phyloP scores from a whole-genome alignment of 1,140 invertebrate species.

The Ptiloglossa arizonensis region DNA sequence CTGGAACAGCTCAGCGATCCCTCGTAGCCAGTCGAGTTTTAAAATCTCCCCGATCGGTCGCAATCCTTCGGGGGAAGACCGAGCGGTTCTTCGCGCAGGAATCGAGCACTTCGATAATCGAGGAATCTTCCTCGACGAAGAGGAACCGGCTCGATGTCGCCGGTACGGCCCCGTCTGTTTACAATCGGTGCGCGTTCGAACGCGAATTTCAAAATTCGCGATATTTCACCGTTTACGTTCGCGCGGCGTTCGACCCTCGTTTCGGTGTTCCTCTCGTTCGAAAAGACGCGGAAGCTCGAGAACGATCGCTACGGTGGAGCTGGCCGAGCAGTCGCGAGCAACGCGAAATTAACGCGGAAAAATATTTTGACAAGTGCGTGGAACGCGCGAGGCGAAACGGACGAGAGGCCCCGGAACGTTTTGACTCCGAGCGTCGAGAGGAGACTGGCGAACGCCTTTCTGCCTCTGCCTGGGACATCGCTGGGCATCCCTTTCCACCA shows the following conservation, averaged over 20 bases:
- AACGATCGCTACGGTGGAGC: too few species aligned
- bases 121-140: background rate
- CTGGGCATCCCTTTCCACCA: conserved; percentile 67
- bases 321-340: too few species aligned
- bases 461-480: conserved; percentile 60
- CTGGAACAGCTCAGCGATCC: conserved; percentile 10
- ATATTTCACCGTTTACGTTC: background rate
- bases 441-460: conserved; percentile 69
- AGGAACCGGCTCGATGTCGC: background rate
- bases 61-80: background rate
- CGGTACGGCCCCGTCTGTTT: background rate
- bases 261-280: background rate
- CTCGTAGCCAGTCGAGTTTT: background rate
- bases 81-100: background rate
- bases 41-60: background rate
- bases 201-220: too few species aligned
- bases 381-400: background rate
- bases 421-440: conserved; percentile 66
- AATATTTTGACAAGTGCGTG: conserved; percentile 34
- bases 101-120: background rate
- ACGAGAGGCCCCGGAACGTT: conserved; percentile 55
- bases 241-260: too few species aligned
- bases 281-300: too few species aligned
- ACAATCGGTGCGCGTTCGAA: background rate
- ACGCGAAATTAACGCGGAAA: background rate